These are phyloP conservation scores for Cephalotes varians DNA, from an alignment of 2,888 invertebrate genomes.

Conservation along the genomic window DNA sequence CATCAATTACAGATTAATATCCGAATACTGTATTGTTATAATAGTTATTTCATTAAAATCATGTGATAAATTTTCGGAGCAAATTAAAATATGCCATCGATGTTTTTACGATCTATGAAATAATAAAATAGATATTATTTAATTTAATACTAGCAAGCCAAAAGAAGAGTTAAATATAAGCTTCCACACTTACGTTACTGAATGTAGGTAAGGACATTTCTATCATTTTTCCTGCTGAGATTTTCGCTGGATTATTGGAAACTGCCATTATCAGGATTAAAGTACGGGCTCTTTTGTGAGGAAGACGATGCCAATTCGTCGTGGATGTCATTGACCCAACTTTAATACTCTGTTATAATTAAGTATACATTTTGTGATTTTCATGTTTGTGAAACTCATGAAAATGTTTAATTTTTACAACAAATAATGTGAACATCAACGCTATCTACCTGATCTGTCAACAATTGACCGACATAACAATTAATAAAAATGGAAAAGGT, in stretches of 20 bases:
- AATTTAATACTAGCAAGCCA: background rate
- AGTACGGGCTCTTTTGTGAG: constrained; percentile 59
- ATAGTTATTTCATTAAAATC: background rate
- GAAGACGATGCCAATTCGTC: constrained; percentile 71
- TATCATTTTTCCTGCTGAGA: constrained; percentile 73
- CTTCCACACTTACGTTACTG: constrained; percentile 66
- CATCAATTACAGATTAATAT: background rate
- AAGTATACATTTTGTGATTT: background rate
- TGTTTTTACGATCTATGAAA: constrained; percentile 43
- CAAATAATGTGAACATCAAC: background rate
- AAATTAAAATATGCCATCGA: constrained; percentile 50
- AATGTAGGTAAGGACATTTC: constrained; percentile 73
- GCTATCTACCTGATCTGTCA: constrained; percentile 64
- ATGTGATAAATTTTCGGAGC: constrained; percentile 24
- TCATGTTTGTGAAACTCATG: no score
- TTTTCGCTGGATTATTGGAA: constrained; percentile 66
- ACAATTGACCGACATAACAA: constrained; percentile 69
- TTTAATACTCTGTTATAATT: constrained; percentile 25
- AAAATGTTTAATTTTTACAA: background rate
- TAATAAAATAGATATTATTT: background rate
- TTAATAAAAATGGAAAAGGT: constrained; percentile 62
- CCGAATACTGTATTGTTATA: background rate
- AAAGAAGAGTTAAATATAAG: background rate
- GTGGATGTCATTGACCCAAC: constrained; percentile 37
- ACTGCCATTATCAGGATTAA: constrained; percentile 69